A percentile compares a stretch with the other conserved stretches of the same genome.
phyloP scores from a whole-genome alignment of 2,113 vertebrate species.

The Sorex fumeus region DNA sequence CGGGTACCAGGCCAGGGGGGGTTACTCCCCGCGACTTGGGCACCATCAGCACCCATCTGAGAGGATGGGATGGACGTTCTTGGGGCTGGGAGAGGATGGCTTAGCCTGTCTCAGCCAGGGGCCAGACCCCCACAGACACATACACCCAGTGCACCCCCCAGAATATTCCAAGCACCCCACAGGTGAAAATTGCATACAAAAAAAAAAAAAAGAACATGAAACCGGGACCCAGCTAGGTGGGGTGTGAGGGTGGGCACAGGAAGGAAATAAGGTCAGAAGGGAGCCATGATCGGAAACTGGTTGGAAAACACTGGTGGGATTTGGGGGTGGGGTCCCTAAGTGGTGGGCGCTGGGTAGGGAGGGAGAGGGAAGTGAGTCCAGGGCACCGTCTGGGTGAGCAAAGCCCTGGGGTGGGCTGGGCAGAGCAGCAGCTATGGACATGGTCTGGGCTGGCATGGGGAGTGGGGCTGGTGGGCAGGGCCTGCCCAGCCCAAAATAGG shows the following conservation, averaged over 20 bases:
- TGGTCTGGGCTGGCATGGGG: not conserved
- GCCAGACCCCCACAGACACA: too few species aligned
- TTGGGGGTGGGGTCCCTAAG: not conserved
- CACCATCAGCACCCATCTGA: not conserved
- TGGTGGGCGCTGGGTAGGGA: too few species aligned
- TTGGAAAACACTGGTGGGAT: not conserved
- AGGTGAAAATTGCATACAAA: too few species aligned
- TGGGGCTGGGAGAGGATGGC: too few species aligned
- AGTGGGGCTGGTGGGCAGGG: fast-evolving
- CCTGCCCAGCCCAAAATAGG: not conserved
- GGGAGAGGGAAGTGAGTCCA: not conserved
- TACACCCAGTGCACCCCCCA: too few species aligned
- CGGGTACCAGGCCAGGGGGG: not conserved
- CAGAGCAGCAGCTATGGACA: fast-evolving
- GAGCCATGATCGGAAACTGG: too few species aligned
- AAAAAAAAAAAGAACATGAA: too few species aligned
- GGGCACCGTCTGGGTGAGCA: not conserved
- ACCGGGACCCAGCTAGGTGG: too few species aligned
- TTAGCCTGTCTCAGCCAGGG: too few species aligned
- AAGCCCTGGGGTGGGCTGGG: not conserved
- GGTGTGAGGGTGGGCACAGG: too few species aligned
- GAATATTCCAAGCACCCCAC: too few species aligned
- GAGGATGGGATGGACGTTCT: not conserved
- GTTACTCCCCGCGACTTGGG: not conserved
- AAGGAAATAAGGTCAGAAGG: too few species aligned